Base-by-base conservation (phyloP, 2,797 vertebrate species). In the Spondyliosoma cantharus region DNA sequence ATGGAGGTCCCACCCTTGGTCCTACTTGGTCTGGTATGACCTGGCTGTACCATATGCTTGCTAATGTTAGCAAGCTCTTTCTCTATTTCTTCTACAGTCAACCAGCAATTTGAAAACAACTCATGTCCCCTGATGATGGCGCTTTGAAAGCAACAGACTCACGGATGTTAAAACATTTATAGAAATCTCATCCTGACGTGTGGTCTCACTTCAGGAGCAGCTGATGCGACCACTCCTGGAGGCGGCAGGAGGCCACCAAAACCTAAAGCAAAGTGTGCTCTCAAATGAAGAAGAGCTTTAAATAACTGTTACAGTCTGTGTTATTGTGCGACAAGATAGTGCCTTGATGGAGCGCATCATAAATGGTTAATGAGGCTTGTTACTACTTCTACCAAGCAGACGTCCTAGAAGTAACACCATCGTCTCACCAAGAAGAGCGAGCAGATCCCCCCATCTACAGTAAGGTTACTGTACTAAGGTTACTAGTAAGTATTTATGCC, bases 321-420 rank as follows among this genome's bases (percentile, higher is more conserved):
- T 48, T 48, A 11, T 17, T 54, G 17, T 14, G 20, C 27, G 59
- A 62, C 53, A 5, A 22, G 22, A 62, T 20, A 25, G 37, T 19
- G 20, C 58, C 61, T 58, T 22, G n/a, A 62, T 54, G 42, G 63
- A 60, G 24, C 22, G 3, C 25, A 9, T n/a, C 49, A 45, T 74
- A 46, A 62, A 78, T 49, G 37, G 17, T 79, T 69, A 32, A 71
- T 60, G 29, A 74, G 20, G 46, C 24, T 63, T 46, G 16, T 27
- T 62, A 16, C 1, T 19, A 46, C 24, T 61, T 24, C 43, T 46
- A 61, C 11, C 46, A 52, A 25, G 37, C 45, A 15, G 16, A 16
- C 45, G 9, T 53, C 74, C n/a, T 48, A 61, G 13, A 71, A 25
- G 49, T 12, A 58, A 54, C 25, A 6, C 20, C 8, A 12, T 17